Conservation (phyloP, 2,113 vertebrate species). For the Artemisiospiza belli region DNA sequence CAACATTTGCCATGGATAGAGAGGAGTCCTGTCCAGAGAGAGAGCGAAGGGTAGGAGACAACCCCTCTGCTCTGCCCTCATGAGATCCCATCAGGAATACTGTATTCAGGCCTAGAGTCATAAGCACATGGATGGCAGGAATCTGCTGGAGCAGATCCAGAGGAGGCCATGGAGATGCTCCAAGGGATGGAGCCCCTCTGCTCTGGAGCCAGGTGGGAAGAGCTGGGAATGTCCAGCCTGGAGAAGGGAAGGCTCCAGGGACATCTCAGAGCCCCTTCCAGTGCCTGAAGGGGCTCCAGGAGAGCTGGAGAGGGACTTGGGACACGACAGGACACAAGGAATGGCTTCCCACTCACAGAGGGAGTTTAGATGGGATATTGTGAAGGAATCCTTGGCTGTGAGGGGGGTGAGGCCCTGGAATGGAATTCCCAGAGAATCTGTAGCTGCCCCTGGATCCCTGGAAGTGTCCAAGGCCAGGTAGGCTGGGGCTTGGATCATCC, state of each 20-base stretch:
- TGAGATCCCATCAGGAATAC: neutral
- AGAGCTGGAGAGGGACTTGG: neutral
- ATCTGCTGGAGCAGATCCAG: rapidly evolving
- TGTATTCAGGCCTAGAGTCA: neutral
- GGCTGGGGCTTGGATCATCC: rapidly evolving
- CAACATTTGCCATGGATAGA: neutral
- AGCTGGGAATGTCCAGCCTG: neutral
- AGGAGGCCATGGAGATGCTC: rapidly evolving
- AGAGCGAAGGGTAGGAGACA: neutral
- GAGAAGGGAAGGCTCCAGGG: rapidly evolving
- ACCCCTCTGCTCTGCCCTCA: neutral
- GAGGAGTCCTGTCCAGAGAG: neutral
- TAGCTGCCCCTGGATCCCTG: neutral
- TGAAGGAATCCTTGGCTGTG: rapidly evolving
- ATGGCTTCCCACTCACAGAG: neutral
- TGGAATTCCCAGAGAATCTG: neutral
- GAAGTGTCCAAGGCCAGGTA: neutral
- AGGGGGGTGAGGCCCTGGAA: neutral
- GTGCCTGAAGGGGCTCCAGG: neutral
- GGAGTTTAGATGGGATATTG: rapidly evolving
- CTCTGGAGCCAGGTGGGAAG: neutral
- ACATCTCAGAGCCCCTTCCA: rapidly evolving
- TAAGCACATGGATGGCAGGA: neutral
- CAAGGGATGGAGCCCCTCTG: neutral
- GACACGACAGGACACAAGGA: neutral